Evolutionary conservation across 2,888 invertebrate genomes (phyloP), one percentile per base, ranked within the genome.

Genomic region (Acronicta leporina): DNA sequence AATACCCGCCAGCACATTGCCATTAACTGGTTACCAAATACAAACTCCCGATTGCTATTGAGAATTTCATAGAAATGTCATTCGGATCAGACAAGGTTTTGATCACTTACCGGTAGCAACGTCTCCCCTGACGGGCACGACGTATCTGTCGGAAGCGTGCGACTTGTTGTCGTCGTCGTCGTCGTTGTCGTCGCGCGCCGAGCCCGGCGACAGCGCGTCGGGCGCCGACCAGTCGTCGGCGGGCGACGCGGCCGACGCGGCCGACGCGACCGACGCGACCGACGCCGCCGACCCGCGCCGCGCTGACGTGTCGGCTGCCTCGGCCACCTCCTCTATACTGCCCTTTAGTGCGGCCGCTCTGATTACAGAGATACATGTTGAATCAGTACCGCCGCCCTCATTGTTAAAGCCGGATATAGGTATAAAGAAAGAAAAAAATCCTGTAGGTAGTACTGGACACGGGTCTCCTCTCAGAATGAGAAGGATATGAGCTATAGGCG

Each of bases 291-390:
- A 93, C 16, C 57, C 73, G 13, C 59, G 74, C 20, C 69, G 75
- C 2, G 62, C 78, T 0, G 73, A 63, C 15, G 57, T 25, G 5
- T 81, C 83, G 0, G 69, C 61, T 0, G 75, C 20, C 6, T 30
- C 30, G 2, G 30, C 61, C 38, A 88, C 87, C n/a, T 87, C 85
- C 0, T 70, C 68, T 0, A 81, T 71, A 10, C 72, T 81, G 38
- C 84, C 89, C 64, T 90, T 90, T 0, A 94, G 83, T 13, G 91
- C 86, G 1, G 94, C 94, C 9, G 92, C 94, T 69, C 94, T 94
- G 80, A 0, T 69, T 16, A 44, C 1, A 14, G 5, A 6, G 20
- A 20, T 20, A 20, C 20, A 20, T 3, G 4, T 20, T 20, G 20
- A 20, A 3, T 20, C 20, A 4, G 20, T 20, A 20, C n/a, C n/a